Evolutionary conservation across 2,888 invertebrate species (phyloP), one percentile per base, ranked within the genome.

Genomic region (Drosophila recens): DNA sequence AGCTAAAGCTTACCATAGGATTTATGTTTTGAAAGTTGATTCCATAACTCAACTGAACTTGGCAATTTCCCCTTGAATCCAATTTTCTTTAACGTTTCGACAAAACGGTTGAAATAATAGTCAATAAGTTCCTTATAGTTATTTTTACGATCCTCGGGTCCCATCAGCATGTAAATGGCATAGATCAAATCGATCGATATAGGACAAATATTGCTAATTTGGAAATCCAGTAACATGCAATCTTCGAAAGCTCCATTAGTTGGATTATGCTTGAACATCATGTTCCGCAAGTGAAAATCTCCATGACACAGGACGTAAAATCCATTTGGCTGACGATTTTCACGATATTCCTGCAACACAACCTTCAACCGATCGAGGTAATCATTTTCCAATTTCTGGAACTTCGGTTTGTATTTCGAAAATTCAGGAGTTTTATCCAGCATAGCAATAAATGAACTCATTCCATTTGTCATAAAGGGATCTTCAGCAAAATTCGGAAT

Each of bases 181-280:
- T 90, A 90, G 45, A 78, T 82, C 5, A 90, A 33, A 73, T 91
- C 91, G 1, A 78, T 43, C 0, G 82, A 76, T 0, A 87, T 79
- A 2, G 89, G 85, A 1, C 72, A 62, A 56, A 87, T 59, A 53
- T 76, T 80, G 34, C 73, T 63, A 13, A 82, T 65, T 71, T 90
- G 90, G 48, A 89, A 90, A 36, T 90, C 90, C 4, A 90, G 67
- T 6, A 89, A 49, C 66, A 89, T 64, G 17, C 74, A 68, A 51
- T 90, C 84, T 13, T 77, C 78, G 5, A 75, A 30, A 0, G 17
- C 27, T 4, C 33, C 81, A 30, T 54, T 54, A 0, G 10, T 45
- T 38, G 57, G 43, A 38, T 67, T 67, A 33, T 79, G 73, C 33
- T 74, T 75, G 15, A 85, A 78, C 89, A 90, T 87, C 57, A 89